Conservation (phyloP, 1,140 invertebrate genomes). For the Drosophila baimaii region DNA sequence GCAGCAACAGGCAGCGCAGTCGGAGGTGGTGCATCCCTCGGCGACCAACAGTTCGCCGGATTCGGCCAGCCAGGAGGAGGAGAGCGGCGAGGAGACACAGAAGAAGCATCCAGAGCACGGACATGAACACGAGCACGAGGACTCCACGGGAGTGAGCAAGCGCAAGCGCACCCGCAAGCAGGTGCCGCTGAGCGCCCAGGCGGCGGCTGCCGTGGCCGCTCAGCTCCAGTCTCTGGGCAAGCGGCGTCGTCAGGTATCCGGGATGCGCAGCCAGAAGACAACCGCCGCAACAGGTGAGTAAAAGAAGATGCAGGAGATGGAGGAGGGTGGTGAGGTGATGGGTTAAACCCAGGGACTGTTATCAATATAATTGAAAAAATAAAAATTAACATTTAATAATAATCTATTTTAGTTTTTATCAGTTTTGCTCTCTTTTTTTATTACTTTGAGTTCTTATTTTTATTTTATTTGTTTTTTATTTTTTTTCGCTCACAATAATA, state of each 20-base stretch:
- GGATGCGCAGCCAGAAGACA: conserved; percentile 52
- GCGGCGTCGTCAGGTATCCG: conserved; percentile 58
- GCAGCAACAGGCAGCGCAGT: neutral
- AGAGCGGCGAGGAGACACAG: conserved; percentile 72
- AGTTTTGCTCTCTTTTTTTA: no score
- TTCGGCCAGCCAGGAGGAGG: conserved; percentile 81
- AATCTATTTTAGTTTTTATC: no score
- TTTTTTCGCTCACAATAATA: no score
- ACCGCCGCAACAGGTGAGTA: conserved; percentile 68
- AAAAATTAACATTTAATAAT: no score
- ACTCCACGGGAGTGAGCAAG: conserved; percentile 78
- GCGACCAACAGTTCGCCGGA: conserved; percentile 72
- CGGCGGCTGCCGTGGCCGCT: conserved; percentile 36
- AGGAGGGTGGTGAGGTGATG: no score
- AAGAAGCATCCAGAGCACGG: conserved; percentile 66
- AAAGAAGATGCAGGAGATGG: no score
- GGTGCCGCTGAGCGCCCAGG: conserved; percentile 49
- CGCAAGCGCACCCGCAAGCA: conserved; percentile 85
- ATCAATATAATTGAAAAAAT: no score
- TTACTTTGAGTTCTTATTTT: no score
- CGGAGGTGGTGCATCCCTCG: conserved; percentile 16
- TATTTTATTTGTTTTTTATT: no score
- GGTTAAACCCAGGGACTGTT: no score
- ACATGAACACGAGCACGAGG: conserved; percentile 39
- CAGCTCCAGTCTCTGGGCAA: conserved; percentile 64